A percentile compares a stretch with the other conserved stretches of the same genome.
Conservation (phyloP, 1,140 invertebrate genomes). For the Daktulosphaira vitifoliae region DNA sequence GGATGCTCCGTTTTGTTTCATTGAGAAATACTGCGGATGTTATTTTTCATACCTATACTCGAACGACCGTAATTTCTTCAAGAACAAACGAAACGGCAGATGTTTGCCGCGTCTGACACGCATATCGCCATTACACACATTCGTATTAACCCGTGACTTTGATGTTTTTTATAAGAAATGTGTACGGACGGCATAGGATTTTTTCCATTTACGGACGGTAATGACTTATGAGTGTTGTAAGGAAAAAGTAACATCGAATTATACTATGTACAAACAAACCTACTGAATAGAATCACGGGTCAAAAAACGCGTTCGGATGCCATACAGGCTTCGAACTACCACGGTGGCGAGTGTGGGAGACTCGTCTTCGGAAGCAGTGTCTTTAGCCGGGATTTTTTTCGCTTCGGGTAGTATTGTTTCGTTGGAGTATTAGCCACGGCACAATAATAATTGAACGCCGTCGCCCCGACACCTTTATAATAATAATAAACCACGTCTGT, state of each 20-base stretch:
- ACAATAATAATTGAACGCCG: slow-evolving; percentile 24
- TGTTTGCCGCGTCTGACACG: not conserved
- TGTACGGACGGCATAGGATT: no score
- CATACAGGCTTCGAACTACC: not conserved
- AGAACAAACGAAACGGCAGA: slow-evolving; percentile 18
- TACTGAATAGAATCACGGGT: not conserved
- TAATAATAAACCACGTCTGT: slow-evolving; percentile 22
- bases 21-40: slow-evolving; percentile 15
- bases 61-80: slow-evolving; percentile 19
- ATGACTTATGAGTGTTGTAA: no score
- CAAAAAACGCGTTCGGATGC: not conserved
- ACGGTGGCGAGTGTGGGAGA: not conserved
- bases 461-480: slow-evolving; percentile 24
- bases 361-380: slow-evolving; percentile 4
- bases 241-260: no score
- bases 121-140: not conserved
- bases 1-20: slow-evolving; percentile 2
- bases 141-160: not conserved
- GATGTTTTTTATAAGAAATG: not conserved
- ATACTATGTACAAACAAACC: no score
- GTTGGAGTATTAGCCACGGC: slow-evolving; percentile 18
- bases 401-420: slow-evolving; percentile 21
- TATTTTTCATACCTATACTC: slow-evolving; percentile 12
- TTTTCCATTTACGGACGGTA: no score
- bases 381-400: slow-evolving; percentile 23